phyloP scores from a whole-genome alignment of 2,888 invertebrate species.

The Glyphotaelius pellucidus region DNA sequence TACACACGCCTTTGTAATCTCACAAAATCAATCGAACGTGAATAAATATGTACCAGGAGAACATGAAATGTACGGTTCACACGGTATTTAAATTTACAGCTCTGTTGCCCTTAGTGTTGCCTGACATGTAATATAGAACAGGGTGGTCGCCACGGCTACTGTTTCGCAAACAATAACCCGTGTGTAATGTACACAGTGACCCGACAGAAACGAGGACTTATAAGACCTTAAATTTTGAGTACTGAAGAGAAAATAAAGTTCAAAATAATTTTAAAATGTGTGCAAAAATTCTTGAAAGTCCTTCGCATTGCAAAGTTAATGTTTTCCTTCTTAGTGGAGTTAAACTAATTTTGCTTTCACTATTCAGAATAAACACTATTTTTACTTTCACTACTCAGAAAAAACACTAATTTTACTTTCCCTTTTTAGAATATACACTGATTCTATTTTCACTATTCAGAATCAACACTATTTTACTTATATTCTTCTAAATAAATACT shows the following conservation, averaged over 20 bases:
- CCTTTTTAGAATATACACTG: too few relatives aligned
- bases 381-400: too few relatives aligned
- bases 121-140: background rate
- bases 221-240: background rate
- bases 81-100: conserved; percentile 2
- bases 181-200: background rate
- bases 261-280: background rate
- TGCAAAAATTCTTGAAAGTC: too few relatives aligned
- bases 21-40: conserved; percentile 20
- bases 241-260: background rate
- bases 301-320: too few relatives aligned
- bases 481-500: too few relatives aligned
- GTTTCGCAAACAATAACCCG: conserved; percentile 53
- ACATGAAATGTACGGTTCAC: background rate
- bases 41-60: background rate
- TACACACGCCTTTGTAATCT: background rate
- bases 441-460: too few relatives aligned
- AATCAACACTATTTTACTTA: too few relatives aligned
- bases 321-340: too few relatives aligned
- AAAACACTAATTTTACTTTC: too few relatives aligned
- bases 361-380: too few relatives aligned
- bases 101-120: background rate
- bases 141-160: conserved; percentile 41
- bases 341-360: too few relatives aligned
- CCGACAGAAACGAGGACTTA: background rate